Evolutionary conservation across 2,888 invertebrate genomes (phyloP).

Genomic region (Microplitis deprimator): DNA sequence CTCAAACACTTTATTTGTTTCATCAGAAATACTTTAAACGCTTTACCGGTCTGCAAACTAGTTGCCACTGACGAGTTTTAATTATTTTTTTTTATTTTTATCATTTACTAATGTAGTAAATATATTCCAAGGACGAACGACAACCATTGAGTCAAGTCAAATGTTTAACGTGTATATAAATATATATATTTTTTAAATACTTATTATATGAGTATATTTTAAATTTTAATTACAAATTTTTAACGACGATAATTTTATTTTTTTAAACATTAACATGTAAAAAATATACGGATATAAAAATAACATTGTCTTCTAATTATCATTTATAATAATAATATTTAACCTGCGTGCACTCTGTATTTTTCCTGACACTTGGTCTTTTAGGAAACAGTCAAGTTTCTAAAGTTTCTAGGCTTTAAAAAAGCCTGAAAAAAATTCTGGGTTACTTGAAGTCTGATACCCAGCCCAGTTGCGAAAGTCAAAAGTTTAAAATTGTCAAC

Average conservation of each 20-base stretch:
- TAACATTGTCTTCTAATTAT: neutral
- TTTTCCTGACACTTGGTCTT: no score
- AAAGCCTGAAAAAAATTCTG: no score
- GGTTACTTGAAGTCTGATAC: no score
- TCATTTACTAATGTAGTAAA: neutral
- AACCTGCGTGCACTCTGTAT: no score
- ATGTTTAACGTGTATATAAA: constrained; percentile 35
- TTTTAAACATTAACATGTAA: neutral
- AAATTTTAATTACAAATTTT: neutral
- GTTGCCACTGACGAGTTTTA: constrained; percentile 42
- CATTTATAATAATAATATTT: neutral
- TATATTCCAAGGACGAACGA: constrained; percentile 30
- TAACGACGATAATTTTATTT: constrained; percentile 14
- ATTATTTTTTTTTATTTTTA: neutral
- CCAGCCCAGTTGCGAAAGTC: no score
- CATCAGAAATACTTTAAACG: constrained; percentile 12
- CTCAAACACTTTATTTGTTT: constrained; percentile 21
- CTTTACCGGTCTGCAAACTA: constrained; percentile 30
- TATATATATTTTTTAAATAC: constrained; percentile 15
- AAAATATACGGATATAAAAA: constrained; percentile 24
- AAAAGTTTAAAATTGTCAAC: no score
- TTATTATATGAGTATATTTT: constrained; percentile 14
- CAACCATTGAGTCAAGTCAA: constrained; percentile 12
- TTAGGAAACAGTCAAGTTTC: no score
- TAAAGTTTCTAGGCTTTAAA: no score